Evolutionary conservation across 1,140 invertebrate genomes (phyloP).

Genomic region (Capitella teleta): DNA sequence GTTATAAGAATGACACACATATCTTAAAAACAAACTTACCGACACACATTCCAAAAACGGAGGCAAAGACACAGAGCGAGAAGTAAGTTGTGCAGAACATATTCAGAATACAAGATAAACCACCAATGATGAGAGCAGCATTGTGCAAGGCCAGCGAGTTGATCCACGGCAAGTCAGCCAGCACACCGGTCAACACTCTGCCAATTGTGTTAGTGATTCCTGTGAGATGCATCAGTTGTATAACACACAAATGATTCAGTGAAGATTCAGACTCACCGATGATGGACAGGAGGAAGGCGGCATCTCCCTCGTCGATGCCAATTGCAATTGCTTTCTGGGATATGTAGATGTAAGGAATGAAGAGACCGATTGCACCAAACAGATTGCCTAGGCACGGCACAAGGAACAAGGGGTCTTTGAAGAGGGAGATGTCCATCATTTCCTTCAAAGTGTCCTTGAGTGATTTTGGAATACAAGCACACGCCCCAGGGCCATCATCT

Average conservation of each 20-base stretch:
- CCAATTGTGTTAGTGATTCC: conserved; percentile 47
- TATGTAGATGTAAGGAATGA: conserved; percentile 89
- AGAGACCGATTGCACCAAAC: conserved; percentile 85
- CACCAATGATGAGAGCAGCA: conserved; percentile 78
- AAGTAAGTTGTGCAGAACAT: conserved; percentile 71
- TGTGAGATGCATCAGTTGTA: conserved; percentile 9
- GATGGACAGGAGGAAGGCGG: conserved; percentile 33
- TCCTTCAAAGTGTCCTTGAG: conserved; percentile 49
- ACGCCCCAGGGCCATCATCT: conserved; percentile 55
- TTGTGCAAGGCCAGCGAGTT: conserved; percentile 89
- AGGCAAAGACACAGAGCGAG: conserved; percentile 67
- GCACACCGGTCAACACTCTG: conserved; percentile 46
- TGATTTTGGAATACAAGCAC: conserved; percentile 65
- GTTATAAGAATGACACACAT: no score
- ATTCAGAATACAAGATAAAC: conserved; percentile 68
- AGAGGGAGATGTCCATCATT: conserved; percentile 83
- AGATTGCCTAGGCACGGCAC: conserved; percentile 64
- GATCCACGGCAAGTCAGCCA: conserved; percentile 50
- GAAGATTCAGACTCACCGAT: conserved; percentile 27
- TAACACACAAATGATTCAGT: neutral
- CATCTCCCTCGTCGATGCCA: conserved; percentile 44
- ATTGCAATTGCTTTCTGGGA: conserved; percentile 68
- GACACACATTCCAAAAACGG: conserved; percentile 88
- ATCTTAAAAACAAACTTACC: no score
- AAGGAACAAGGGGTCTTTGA: conserved; percentile 83